Base-by-base conservation (phyloP, 2,797 vertebrate species). In the Muscicapa comitata region DNA sequence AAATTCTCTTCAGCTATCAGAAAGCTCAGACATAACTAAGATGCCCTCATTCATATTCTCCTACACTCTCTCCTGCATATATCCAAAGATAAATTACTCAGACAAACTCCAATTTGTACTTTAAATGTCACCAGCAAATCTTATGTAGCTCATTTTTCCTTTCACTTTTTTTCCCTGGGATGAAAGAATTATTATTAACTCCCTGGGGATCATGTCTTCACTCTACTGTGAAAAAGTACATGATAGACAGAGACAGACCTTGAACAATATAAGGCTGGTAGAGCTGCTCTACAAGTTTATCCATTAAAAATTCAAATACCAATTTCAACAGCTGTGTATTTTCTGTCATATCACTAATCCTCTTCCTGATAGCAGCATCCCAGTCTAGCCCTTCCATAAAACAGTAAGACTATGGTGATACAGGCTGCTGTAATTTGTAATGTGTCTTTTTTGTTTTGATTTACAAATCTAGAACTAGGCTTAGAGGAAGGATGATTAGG, bases 121-220 rank as follows among this genome's bases (percentile, higher is more conserved):
- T 85, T 40, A 94, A 92, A 95, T 92, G 87, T 71, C 93, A 94
- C 55, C 70, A 67, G 47, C 63, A 93, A 92, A 91, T 76, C 76
- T 94, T 71, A 72, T 1, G n/a, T 70, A 71, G 72, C 68, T 87
- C 90, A 66, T 79, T 87, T 82, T 84, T 83, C 54, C 55, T 91
- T 86, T 76, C 50, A 35, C 38, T 75, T 66, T 65, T 83, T 83
- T 81, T 87, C 11, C 11, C 47, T 14, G 0, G 37, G 48, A 77
- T 91, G 70, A 86, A 96, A 88, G 37, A 76, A 90, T 48, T 74
- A 80, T 37, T 74, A 71, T 67, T 84, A 80, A 88, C 70, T 94
- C 92, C 66, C 78, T 37, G 28, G 59, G 31, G 85, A 71, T 63
- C 55, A 35, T 17, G 26, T 78, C 67, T 91, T 86, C 66, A 55